Evolutionary conservation across 2,888 invertebrate genomes (phyloP).

Genomic region (Meloe dianella): DNA sequence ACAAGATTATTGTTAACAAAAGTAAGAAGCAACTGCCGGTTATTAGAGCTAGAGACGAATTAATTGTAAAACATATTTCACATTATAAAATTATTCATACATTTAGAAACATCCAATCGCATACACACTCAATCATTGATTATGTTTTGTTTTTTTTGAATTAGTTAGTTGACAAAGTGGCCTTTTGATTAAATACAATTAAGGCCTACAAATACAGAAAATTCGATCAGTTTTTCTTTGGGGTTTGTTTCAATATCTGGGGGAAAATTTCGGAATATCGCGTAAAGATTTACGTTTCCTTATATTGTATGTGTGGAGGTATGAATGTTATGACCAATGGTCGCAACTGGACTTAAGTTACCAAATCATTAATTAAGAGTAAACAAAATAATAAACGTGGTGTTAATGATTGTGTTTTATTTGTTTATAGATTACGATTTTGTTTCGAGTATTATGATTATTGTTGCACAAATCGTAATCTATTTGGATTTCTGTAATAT

Average conservation of each 20-base stretch:
- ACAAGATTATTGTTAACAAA: background rate
- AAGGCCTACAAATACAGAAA: background rate
- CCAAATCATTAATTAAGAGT: background rate
- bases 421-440: background rate
- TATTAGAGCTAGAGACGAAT: background rate
- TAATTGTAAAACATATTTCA: too few relatives aligned
- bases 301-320: background rate
- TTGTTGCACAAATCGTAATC: background rate
- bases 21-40: constrained; percentile 1
- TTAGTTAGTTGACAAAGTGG: background rate
- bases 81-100: background rate
- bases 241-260: background rate
- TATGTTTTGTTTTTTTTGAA: background rate
- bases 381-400: background rate
- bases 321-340: constrained; percentile 6
- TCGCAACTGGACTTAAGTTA: background rate
- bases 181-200: background rate
- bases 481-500: background rate
- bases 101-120: background rate
- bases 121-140: background rate
- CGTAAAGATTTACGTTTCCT: background rate
- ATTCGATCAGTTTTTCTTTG: background rate
- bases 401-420: background rate
- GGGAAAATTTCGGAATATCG: too few relatives aligned
- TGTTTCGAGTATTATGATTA: background rate